Evolutionary conservation across 35 echinoderm and acorn worm genomes (phyloP).

Genomic region (Lytechinus variegatus): DNA sequence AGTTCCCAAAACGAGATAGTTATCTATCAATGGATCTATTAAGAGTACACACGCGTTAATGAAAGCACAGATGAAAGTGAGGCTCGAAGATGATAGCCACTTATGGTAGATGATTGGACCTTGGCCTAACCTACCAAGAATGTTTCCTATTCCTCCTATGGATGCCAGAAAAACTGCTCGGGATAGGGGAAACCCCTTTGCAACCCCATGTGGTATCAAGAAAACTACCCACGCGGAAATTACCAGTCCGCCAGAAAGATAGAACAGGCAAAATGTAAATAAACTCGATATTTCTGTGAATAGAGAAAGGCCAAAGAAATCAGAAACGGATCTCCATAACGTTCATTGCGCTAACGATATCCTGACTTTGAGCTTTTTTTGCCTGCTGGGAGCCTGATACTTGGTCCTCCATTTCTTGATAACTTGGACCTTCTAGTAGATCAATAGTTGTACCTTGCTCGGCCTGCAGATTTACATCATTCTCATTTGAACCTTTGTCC

Average conservation of each 20-base stretch:
- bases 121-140: background rate
- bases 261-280: background rate
- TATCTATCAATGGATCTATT: background rate
- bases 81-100: background rate
- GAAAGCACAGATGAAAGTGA: background rate
- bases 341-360: too few species aligned
- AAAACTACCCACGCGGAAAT: background rate
- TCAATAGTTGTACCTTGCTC: background rate
- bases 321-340: background rate
- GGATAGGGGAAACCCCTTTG: background rate
- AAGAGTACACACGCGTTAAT: background rate
- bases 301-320: background rate
- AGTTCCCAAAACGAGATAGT: background rate
- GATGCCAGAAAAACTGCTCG: background rate
- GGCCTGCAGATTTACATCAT: background rate
- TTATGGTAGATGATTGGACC: background rate
- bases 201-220: too few species aligned
- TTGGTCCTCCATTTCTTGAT: background rate
- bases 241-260: background rate
- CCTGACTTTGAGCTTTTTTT: background rate
- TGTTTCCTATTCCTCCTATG: background rate
- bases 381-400: background rate
- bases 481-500: background rate
- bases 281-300: background rate
- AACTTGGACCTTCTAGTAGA: background rate